Evolutionary conservation across 2,113 vertebrate genomes (phyloP), one percentile per base, ranked within the genome.

Genomic region (Narcine bancroftii): DNA sequence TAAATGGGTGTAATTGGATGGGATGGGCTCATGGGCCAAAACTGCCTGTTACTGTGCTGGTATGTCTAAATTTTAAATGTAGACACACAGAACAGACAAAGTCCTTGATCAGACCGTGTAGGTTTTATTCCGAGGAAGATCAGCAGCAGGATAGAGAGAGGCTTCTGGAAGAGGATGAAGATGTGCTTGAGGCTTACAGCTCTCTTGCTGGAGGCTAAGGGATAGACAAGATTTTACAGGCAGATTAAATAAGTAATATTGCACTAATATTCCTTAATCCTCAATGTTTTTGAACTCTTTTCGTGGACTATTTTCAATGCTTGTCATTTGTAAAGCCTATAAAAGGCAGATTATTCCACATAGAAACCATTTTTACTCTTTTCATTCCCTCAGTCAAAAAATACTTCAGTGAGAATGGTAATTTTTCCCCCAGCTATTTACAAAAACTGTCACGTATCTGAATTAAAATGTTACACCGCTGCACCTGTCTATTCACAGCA

Each of bases 401-500:
- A 87, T 39, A 60, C 53, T 60, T 60, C 81, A 36, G 81, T 19
- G 81, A n/a, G 53, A 87, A 87, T 87, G 81, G 53, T 36, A 87
- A 36, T 87, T 87, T 87, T 56, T 60, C 56, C 56, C 6, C 53
- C 53, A 87, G 53, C 53, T 87, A 60, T 63, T 60, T 87, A 87
- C 79, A 87, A 87, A 87, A n/a, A n/a, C 17, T 36, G 81, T 87
- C 81, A 87, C 81, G 50, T 87, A 87, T 60, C 53, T 19, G 53
- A 87, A 87, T 87, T 87, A 87, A 87, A 87, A 87, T 87, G 81
- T 87, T 87, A 87, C 81, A 87, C 53, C 36, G 81, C 81, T 60
- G 81, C 81, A 91, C 87, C 63, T 69, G 87, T 66, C 87, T 66
- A 63, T 60, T 60, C 63, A 19, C 56, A 91, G 63, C 60, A 91